A percentile compares a stretch with the other conserved stretches of the same genome.
Conservation (phyloP, 2,797 vertebrate species). For the Sebastes hubbsi region DNA sequence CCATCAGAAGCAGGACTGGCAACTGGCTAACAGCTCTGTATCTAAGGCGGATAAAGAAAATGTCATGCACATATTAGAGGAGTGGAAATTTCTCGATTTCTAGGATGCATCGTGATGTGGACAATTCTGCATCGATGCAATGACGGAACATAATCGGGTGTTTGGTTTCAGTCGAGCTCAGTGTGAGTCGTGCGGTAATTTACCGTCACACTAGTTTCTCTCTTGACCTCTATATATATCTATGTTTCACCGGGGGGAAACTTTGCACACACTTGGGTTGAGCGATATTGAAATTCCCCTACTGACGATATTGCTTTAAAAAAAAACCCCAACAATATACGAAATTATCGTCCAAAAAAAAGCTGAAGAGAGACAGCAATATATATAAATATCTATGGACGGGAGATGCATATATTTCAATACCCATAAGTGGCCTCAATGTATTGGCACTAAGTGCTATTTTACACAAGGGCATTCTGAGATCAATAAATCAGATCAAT, state of each 20-base stretch:
- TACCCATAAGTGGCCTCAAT: background rate
- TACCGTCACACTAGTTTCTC: background rate
- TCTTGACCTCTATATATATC: background rate
- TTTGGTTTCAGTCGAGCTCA: background rate
- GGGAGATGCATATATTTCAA: background rate
- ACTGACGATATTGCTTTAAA: background rate
- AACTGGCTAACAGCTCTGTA: constrained; percentile 29
- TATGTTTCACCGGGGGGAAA: background rate
- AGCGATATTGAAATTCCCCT: background rate
- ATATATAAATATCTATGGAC: background rate
- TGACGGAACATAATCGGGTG: background rate
- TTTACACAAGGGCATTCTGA: background rate
- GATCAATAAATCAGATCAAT: background rate
- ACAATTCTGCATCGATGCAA: background rate
- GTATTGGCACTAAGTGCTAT: background rate
- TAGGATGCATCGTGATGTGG: background rate
- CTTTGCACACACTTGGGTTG: background rate
- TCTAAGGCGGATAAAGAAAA: constrained; percentile 11
- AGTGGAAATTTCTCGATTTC: background rate
- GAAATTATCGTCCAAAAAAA: background rate
- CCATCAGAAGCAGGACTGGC: constrained; percentile 26
- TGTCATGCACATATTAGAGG: background rate
- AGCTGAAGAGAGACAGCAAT: background rate
- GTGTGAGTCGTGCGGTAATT: background rate
- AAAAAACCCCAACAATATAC: background rate